phyloP scores from a whole-genome alignment of 2,797 vertebrate species.

The Danio kyathit region DNA sequence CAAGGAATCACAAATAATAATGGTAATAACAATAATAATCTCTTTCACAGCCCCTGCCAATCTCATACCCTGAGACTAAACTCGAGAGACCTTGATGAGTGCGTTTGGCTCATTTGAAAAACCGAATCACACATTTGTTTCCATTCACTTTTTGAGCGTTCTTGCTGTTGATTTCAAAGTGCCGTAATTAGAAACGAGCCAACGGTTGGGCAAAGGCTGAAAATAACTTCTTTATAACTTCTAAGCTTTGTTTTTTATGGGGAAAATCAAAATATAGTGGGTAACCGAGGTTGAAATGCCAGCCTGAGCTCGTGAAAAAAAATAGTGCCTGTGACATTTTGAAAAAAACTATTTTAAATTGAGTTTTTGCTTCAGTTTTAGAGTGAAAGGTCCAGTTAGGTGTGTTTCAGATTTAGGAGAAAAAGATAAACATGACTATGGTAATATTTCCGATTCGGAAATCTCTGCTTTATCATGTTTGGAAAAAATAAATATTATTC shows the following conservation, averaged over 20 bases:
- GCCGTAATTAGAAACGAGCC: constrained; percentile 30
- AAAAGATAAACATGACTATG: too few relatives aligned
- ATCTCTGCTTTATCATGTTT: too few relatives aligned
- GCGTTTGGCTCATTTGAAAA: constrained; percentile 26
- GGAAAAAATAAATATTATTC: too few relatives aligned
- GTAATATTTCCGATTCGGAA: too few relatives aligned
- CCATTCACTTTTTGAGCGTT: constrained; percentile 15
- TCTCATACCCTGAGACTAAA: constrained; percentile 35
- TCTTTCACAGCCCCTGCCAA: constrained; percentile 21
- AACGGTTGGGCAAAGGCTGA: not conserved
- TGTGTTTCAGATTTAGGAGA: too few relatives aligned
- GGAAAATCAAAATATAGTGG: not conserved
- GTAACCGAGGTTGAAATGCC: constrained; percentile 7
- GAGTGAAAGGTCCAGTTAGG: too few relatives aligned
- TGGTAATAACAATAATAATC: constrained; percentile 50
- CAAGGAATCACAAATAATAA: constrained; percentile 15
- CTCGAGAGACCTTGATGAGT: constrained; percentile 47
- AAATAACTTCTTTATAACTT: constrained; percentile 2
- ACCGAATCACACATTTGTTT: constrained; percentile 20
- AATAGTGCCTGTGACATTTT: too few relatives aligned
- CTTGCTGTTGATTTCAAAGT: constrained; percentile 21
- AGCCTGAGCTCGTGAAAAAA: too few relatives aligned
- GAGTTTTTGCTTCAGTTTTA: too few relatives aligned
- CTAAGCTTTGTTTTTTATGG: not conserved
- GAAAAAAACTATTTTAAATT: too few relatives aligned